Percentiles rank a stretch among this genome's conserved stretches.
Conservation (phyloP, 2,888 invertebrate genomes). For the Lapara coniferarum region DNA sequence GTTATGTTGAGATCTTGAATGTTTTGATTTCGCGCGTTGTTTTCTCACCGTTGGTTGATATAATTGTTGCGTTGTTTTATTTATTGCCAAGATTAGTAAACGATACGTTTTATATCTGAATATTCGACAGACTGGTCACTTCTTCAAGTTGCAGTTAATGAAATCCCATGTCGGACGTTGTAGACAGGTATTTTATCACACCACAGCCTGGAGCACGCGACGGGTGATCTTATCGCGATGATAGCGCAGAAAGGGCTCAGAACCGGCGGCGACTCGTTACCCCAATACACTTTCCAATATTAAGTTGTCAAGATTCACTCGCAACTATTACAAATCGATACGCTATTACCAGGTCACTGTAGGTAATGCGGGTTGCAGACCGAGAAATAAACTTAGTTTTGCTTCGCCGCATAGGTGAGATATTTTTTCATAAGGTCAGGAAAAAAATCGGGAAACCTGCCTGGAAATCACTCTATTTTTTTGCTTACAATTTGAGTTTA, state of each 20-base stretch:
- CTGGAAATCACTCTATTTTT: too few species aligned
- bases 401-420: too few species aligned
- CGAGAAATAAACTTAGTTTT: too few species aligned
- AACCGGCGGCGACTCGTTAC: conserved; percentile 43
- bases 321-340: neutral
- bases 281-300: conserved; percentile 33
- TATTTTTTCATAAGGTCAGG: too few species aligned
- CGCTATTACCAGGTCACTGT: neutral
- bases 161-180: conserved; percentile 39
- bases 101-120: neutral
- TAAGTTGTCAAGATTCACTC: conserved; percentile 22
- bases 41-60: conserved; percentile 13
- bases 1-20: conserved; percentile 11
- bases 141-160: neutral
- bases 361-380: neutral
- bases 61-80: conserved; percentile 13
- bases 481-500: too few species aligned
- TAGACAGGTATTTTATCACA: conserved; percentile 59
- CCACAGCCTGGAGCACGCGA: conserved; percentile 55
- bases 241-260: conserved; percentile 56
- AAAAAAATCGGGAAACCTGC: too few species aligned
- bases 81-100: neutral
- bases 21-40: conserved; percentile 17
- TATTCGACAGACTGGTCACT: neutral
- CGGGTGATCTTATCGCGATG: conserved; percentile 61